phyloP scores from a whole-genome alignment of 2,113 vertebrate genomes.

The Grallaria varia region DNA sequence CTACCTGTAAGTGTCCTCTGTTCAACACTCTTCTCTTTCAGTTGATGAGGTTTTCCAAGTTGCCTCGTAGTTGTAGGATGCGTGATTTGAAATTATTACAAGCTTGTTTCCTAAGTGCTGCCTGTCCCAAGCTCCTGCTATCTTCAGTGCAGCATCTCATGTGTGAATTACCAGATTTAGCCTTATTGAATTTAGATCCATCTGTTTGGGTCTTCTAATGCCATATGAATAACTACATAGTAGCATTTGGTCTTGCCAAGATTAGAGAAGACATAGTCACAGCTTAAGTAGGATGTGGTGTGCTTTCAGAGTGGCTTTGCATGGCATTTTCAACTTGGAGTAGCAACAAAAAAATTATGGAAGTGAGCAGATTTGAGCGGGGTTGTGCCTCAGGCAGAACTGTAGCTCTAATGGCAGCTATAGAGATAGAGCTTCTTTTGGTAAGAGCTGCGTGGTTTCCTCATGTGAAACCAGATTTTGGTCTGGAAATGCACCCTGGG shows the following conservation, averaged over 20 bases:
- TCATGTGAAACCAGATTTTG: background rate
- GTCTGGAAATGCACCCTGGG: background rate
- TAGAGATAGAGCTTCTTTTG: background rate
- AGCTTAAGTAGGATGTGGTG: background rate
- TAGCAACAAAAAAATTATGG: background rate
- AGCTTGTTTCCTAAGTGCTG: background rate
- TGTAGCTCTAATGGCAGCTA: background rate
- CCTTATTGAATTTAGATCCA: background rate
- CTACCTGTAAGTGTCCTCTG: slow-evolving; percentile 71
- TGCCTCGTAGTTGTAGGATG: background rate
- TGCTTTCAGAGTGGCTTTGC: background rate
- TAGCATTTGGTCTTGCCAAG: background rate
- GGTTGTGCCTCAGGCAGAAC: background rate
- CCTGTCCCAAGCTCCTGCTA: background rate
- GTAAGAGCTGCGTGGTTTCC: background rate
- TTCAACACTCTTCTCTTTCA: background rate
- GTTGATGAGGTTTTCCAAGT: background rate
- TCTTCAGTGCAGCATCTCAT: background rate
- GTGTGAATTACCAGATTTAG: background rate
- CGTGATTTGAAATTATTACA: background rate
- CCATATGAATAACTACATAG: background rate
- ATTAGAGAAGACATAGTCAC: background rate
- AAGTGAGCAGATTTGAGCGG: background rate
- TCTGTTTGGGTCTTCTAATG: background rate
- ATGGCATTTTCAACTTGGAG: background rate